These are phyloP conservation scores for Caranx melampygus DNA, from an alignment of 2,113 vertebrate species.

Conservation along the genomic window DNA sequence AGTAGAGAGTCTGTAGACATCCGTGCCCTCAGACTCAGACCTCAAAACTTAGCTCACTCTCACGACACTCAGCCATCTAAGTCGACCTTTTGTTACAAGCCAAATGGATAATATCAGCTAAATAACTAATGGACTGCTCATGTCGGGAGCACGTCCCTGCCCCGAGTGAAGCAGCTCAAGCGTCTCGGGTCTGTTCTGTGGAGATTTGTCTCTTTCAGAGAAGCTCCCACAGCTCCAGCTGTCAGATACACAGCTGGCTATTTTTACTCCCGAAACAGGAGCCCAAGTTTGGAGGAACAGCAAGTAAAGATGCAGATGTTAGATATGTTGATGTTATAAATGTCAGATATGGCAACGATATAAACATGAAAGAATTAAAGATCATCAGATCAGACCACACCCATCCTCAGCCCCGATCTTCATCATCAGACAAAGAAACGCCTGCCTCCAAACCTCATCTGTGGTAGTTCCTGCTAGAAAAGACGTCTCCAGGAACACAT, in stretches of 20 bases:
- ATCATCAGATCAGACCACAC: no score
- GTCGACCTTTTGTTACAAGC: slow-evolving; percentile 51
- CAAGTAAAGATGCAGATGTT: not conserved
- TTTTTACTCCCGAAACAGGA: slow-evolving; percentile 31
- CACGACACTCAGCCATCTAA: slow-evolving; percentile 24
- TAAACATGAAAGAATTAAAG: not conserved
- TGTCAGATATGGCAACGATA: not conserved
- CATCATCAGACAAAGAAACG: no score
- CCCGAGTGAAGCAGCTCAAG: slow-evolving; percentile 16
- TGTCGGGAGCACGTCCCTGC: slow-evolving; percentile 55
- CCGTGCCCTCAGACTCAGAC: not conserved
- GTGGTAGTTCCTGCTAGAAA: no score
- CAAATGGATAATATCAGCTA: slow-evolving; percentile 42
- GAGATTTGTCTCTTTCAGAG: not conserved
- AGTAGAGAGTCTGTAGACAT: not conserved
- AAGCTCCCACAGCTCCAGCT: slow-evolving; percentile 16
- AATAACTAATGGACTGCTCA: slow-evolving; percentile 60
- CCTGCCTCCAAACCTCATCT: no score
- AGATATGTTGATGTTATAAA: not conserved
- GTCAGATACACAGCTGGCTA: slow-evolving; percentile 9
- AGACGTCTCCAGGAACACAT: no score
- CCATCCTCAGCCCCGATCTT: no score
- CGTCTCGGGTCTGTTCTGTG: not conserved
- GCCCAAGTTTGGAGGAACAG: not conserved
- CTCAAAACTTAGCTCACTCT: not conserved